Evolutionary conservation across 2,888 invertebrate genomes (phyloP), one percentile per base, ranked within the genome.

Genomic region (Erebia aethiops): DNA sequence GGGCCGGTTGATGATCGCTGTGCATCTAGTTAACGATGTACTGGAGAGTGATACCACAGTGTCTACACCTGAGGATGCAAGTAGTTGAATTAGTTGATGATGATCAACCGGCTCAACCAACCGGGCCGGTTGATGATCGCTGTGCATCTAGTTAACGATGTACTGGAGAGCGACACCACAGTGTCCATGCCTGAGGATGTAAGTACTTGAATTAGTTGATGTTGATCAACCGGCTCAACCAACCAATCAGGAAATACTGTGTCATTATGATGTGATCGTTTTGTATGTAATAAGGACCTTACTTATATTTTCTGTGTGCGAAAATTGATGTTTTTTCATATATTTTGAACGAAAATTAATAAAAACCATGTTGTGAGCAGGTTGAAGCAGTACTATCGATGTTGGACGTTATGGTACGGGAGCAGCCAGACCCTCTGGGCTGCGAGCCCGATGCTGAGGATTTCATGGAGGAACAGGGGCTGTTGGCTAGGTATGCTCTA

Each of bases 391-490:
- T 98, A 43, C 89, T 98, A 72, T 94, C 94, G 0, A 96, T 99
- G 93, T 94, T 99, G 52, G 95, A 96, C 10, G 97, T 98, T 0
- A 87, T 99, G 72, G 96, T 99, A 11, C 96, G 96, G 78, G 98
- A 99, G 82, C 98, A 98, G 79, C 94, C 95, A 0, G 97, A 97
- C 81, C 96, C 97, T 81, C 94, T 95, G 0, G 81, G 86, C 78
- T 13, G 95, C n/a, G 95, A 96, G 68, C 94, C 95, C 1, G 98
- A 98, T 86, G 95, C 96, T 0, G 99, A 99, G 83, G 99, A 99
- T 88, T 98, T 99, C 86, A 97, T 97, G 46, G 99, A 99, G 86
- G 99, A 98, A 78, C 99, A 99, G 86, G 97, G 98, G 54, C 93
- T 99, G 18, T 94, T 99, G 70, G 99, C 98, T 52, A 89, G 98